These are phyloP conservation scores for Eurystomus glaucurus DNA, from an alignment of 2,797 vertebrate species.

Conservation along the genomic window DNA sequence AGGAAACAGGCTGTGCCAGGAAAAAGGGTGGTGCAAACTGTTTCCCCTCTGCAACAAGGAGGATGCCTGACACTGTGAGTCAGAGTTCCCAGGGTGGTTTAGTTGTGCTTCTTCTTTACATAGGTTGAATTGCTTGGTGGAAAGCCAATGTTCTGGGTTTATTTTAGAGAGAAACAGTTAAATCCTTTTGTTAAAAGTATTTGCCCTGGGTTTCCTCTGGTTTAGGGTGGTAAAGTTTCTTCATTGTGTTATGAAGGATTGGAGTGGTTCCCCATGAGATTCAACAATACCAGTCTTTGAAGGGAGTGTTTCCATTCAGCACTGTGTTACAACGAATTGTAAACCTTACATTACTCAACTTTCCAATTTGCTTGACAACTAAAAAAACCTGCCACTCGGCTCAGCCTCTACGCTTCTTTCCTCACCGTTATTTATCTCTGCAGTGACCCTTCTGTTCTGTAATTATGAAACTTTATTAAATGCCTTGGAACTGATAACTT, in stretches of 20 bases:
- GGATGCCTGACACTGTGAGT: conserved; percentile 23
- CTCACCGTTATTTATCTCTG: background rate
- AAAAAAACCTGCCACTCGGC: background rate
- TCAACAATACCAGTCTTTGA: background rate
- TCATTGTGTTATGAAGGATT: background rate
- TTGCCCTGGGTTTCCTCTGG: conserved; percentile 3
- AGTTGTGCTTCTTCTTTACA: background rate
- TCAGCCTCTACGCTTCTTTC: background rate
- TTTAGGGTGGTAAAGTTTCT: background rate
- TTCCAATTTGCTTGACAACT: background rate
- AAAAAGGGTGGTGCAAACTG: conserved; percentile 65
- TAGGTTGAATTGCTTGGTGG: conserved; percentile 9
- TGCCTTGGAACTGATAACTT: background rate
- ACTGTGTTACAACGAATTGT: background rate
- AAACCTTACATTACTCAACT: background rate
- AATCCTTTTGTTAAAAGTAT: background rate
- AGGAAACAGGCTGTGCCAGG: conserved; percentile 62
- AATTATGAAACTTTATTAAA: background rate
- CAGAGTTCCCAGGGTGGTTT: conserved; percentile 29
- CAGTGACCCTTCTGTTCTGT: background rate
- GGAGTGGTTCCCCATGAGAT: background rate
- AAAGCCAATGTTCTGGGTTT: conserved; percentile 15
- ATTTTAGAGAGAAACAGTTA: background rate
- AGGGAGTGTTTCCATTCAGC: background rate
- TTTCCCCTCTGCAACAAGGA: conserved; percentile 46